Percentiles rank a stretch among this genome's conserved stretches.
Conservation (phyloP, 2,113 vertebrate species). For the Columbina picui region DNA sequence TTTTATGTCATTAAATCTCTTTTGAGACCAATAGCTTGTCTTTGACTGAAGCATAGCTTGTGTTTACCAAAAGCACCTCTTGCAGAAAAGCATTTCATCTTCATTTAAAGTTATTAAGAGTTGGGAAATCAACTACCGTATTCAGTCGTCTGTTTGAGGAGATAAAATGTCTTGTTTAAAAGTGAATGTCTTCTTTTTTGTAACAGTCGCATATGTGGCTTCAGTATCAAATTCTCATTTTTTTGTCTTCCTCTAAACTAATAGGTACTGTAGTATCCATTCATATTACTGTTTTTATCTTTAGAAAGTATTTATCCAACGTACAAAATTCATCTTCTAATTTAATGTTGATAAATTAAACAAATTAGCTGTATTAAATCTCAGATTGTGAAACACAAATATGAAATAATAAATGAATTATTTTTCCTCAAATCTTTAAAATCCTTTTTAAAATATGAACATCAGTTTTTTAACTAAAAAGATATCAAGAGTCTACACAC, state of each 20-base stretch:
- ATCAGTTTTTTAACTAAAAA: neutral
- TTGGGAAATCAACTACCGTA: neutral
- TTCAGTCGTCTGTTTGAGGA: neutral
- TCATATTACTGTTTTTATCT: neutral
- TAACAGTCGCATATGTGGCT: neutral
- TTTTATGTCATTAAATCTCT: neutral
- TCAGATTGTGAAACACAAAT: neutral
- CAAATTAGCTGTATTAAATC: neutral
- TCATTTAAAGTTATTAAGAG: neutral
- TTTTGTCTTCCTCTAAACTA: neutral
- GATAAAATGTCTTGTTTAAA: neutral
- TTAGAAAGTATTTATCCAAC: neutral
- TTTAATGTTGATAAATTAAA: neutral
- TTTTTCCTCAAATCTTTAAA: neutral
- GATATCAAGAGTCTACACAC: neutral
- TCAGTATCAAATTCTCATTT: neutral
- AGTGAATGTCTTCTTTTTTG: neutral
- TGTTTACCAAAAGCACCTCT: neutral
- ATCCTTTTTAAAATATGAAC: neutral
- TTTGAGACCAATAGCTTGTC: neutral
- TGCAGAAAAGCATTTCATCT: neutral
- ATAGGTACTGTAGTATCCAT: neutral
- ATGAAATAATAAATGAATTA: neutral
- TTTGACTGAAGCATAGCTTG: neutral
- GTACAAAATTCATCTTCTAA: neutral